Base-by-base conservation (phyloP, 2,113 vertebrate species). In the Chauna torquata region DNA sequence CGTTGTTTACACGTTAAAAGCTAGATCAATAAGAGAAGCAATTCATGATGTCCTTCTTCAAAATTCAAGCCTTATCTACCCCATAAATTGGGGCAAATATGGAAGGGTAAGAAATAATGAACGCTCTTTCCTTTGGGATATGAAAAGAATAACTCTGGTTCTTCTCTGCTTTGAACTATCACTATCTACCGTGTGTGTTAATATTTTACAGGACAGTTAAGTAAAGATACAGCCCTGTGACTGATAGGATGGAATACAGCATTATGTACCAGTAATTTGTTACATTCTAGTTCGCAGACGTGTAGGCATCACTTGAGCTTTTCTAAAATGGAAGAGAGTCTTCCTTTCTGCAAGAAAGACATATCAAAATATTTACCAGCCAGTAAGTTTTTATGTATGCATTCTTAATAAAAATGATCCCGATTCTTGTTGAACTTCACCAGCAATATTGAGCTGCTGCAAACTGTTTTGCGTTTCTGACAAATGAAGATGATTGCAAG, bases 1-100 rank as follows among this genome's bases (percentile, higher is more conserved):
- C 92, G 85, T 91, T 96, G 96, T 95, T 95, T 91, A 92, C 89
- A 64, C 94, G 88, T 92, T 96, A 95, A 96, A 97, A 96, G 77
- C 90, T 74, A 70, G 88, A 96, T 97, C 96, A 95, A 92, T 96
- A 92, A 72, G 92, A 44, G 94, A 86, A 94, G 92, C 88, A 88
- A 70, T 78, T 66, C 8, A 5, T 40, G 72, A 83, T 50, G 64
- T 19, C 0, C 3, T 66, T 75, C 61, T 77, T 88, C 81, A 83
- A 81, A 92, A 95, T 76, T 82, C 78, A 80, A 52, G 58, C 71
- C 66, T 95, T 87, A 91, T 75, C 94, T 91, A 17, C 68, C 54
- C 91, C 84, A 78, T 66, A 94, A 96, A 94, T 8, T 77, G 89
- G 78, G 58, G 84, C 36, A 94, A 88, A 96, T 82, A 71, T 40